Evolutionary conservation across 92 coral and sea anemone genomes (phyloP), one percentile per base, ranked within the genome.

Genomic region (Epizoanthus scotinus): DNA sequence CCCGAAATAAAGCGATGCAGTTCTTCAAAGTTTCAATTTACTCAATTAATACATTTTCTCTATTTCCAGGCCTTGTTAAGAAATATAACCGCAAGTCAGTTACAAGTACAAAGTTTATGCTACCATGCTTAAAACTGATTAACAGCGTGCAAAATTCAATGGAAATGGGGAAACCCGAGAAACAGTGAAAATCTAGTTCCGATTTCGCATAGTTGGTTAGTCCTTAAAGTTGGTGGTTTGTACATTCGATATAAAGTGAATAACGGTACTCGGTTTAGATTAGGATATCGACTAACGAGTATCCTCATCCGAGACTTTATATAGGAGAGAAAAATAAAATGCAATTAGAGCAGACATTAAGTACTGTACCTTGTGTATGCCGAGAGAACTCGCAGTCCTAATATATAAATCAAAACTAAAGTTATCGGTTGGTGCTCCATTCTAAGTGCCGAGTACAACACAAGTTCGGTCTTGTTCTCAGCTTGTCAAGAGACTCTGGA

Each of bases 351-450:
- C 73, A 68, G 36, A 68, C 14, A 18, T 68, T 38, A 75, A 53
- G 62, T 44, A 75, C 67, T 57, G 21, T 75, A 75, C 81, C 81
- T 75, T 36, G 81, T 57, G 31, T 75, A 47, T 27, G 54, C 67
- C 34, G 21, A 59, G 29, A 60, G 36, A 75, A 34, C 38, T 57
- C 25, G 68, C 7, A 75, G 67, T 6, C 57, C 68, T 20, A 75
- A 18, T n/a, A 75, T 19, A 24, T 8, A 59, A 59, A 75, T 22
- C 81, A 58, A 34, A 22, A 75, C 36, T 58, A 75, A 40, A 13
- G 49, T 9, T 6, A 36, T 22, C 3, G 56, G 54, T 22, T 20
- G 21, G 63, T 18, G 17, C 38, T 63, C 55, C 63, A 59, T 59
- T 31, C 31, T 38, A 25, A 57, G 22, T 20, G 49, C 27, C 65